Base-by-base conservation (phyloP, 37 sponge, comb jelly and placozoan genomes). In the Beroe ovata region DNA sequence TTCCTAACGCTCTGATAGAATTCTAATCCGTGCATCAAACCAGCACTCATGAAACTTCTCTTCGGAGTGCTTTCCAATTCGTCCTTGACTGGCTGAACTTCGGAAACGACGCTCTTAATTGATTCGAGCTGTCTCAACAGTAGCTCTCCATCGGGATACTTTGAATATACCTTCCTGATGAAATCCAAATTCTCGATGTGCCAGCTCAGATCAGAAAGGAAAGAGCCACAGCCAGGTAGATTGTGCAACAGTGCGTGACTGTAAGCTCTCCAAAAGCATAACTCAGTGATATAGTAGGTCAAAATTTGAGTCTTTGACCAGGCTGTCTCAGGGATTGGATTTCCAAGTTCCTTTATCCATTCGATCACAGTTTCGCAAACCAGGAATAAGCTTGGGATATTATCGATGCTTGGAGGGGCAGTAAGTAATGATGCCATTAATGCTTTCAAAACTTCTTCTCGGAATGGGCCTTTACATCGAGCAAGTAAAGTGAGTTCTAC, bases 191-290 rank as follows among this genome's bases (percentile, higher is more conserved):
- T 77, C 54, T 77, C 84, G 21, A 77, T 36, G 38, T 77, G 84
- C 84, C 84, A 77, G 33, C 54, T 77, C 42, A 77, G 25, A 77
- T 77, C 84, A 14, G 84, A 77, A 20, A 77, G 84, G 22, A 77
- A 77, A n/a, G 84, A 77, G 11, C 33, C 84, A 23, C 84, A 77
- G 1, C 84, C 84, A 8, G 39, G 84, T 40, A 77, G 33, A 41
- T 77, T 39, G 28, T 77, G 84, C 41, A 77, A 29, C 54, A 77
- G 41, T 6, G 84, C 42, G 25, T 77, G 84, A 36, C 33, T n/a
- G 47, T 77, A 77, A 2, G 33, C 54, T 23, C 84, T 77, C 84
- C 84, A 77, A 42, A 77, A 77, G 41, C 84, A 77, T n/a, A 77
- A 54, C 21, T 77, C 84, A 4, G 84, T 21, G 54, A 77, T 77